Percentiles rank a stretch among this genome's conserved stretches.
These are phyloP conservation scores for Mimas tiliae DNA, from an alignment of 2,888 invertebrate species.

Conservation along the genomic window DNA sequence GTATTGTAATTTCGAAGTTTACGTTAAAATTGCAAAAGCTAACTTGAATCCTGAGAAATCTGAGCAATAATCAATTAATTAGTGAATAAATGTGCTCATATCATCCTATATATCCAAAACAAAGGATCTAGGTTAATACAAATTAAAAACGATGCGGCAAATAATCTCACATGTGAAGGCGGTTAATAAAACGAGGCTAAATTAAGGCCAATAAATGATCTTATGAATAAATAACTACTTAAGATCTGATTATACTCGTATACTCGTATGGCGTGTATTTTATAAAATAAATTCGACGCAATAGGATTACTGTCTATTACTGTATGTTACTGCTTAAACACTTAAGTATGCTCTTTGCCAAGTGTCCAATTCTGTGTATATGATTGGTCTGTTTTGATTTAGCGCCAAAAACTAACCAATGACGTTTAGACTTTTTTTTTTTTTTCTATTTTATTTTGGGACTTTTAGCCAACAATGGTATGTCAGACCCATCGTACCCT, in stretches of 20 bases:
- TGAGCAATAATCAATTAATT: neutral
- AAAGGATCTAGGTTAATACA: conserved; percentile 10
- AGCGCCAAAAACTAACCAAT: no score
- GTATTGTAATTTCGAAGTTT: neutral
- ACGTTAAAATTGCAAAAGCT: neutral
- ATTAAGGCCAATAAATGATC: neutral
- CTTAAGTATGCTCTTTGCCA: no score
- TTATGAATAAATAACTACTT: conserved; percentile 7
- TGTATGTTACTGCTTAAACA: no score
- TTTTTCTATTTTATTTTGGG: no score
- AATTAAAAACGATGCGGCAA: neutral
- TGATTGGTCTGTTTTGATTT: no score
- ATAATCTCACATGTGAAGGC: neutral
- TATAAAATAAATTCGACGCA: neutral
- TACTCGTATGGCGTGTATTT: no score
- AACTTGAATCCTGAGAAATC: neutral
- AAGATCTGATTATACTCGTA: neutral
- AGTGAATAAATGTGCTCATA: neutral
- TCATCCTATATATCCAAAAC: neutral
- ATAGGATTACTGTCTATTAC: conserved; percentile 1
- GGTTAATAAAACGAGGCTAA: neutral
- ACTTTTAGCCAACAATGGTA: no score
- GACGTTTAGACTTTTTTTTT: no score
- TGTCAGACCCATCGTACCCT: no score
- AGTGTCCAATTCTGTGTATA: no score